These are phyloP conservation scores for Malaclemys terrapin DNA, from an alignment of 2,113 vertebrate species.

Conservation along the genomic window DNA sequence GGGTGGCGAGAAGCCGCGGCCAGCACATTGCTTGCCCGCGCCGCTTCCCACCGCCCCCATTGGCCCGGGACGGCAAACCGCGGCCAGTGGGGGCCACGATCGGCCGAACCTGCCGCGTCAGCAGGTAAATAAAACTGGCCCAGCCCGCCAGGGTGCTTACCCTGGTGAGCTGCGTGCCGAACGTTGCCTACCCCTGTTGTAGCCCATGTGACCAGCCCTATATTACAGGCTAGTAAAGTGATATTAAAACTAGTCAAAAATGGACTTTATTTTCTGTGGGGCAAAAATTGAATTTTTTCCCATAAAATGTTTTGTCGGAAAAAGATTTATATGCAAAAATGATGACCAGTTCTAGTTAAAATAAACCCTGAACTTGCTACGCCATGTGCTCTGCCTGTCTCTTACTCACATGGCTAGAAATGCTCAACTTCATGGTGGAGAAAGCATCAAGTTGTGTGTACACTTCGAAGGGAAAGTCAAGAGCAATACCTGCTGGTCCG, in stretches of 20 bases:
- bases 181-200: background rate
- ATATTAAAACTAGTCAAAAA: background rate
- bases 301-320: background rate
- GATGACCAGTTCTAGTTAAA: background rate
- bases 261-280: too few species aligned
- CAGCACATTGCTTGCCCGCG: too few species aligned
- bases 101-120: too few species aligned
- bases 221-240: slow-evolving; percentile 16
- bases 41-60: too few species aligned
- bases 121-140: too few species aligned
- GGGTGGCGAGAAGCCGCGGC: too few species aligned
- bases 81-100: too few species aligned
- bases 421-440: background rate
- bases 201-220: background rate
- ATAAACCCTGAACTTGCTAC: background rate
- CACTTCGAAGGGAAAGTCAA: background rate
- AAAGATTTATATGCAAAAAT: background rate
- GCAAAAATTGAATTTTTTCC: background rate
- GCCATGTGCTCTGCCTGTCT: background rate
- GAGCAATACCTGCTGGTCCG: background rate
- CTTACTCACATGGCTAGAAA: background rate
- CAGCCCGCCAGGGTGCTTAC: too few species aligned
- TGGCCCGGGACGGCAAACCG: too few species aligned
- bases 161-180: too few species aligned
- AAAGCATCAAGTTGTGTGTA: background rate